Evolutionary conservation across 2,113 vertebrate genomes (phyloP).

Genomic region (Leptobrachium leishanense): DNA sequence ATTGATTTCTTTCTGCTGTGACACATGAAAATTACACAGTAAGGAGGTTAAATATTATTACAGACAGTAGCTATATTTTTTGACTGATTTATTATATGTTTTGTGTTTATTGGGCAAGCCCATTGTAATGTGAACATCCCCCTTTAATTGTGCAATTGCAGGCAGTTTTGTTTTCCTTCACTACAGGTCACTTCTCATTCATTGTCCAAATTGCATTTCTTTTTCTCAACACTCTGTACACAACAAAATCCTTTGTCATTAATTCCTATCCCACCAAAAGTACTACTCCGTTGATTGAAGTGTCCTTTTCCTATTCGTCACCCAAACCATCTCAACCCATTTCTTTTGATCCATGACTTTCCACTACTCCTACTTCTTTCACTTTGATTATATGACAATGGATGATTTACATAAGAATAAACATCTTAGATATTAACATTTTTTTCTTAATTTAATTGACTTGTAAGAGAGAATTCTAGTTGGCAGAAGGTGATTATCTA

Average conservation of each 20-base stretch:
- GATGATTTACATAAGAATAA: constrained; percentile 2
- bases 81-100: too few relatives aligned
- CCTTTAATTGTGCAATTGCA: not conserved
- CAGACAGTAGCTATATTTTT: too few relatives aligned
- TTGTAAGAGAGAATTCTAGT: too few relatives aligned
- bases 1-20: too few relatives aligned
- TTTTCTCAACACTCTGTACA: constrained; percentile 3
- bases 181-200: constrained; percentile 15
- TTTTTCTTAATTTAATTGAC: not conserved
- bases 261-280: not conserved
- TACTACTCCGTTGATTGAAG: constrained; percentile 9
- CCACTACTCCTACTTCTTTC: not conserved
- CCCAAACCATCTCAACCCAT: not conserved
- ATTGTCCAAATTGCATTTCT: constrained; percentile 26
- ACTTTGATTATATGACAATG: constrained; percentile 6
- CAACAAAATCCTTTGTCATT: constrained; percentile 9
- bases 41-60: too few relatives aligned
- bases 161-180: not conserved
- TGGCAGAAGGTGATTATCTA: too few relatives aligned
- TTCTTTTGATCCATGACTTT: not conserved
- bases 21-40: too few relatives aligned
- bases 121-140: not conserved
- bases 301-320: constrained; percentile 3
- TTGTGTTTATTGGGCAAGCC: too few relatives aligned
- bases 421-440: not conserved